Base-by-base conservation (phyloP, 2,888 invertebrate species). In the Cylindroiulus punctatus region DNA sequence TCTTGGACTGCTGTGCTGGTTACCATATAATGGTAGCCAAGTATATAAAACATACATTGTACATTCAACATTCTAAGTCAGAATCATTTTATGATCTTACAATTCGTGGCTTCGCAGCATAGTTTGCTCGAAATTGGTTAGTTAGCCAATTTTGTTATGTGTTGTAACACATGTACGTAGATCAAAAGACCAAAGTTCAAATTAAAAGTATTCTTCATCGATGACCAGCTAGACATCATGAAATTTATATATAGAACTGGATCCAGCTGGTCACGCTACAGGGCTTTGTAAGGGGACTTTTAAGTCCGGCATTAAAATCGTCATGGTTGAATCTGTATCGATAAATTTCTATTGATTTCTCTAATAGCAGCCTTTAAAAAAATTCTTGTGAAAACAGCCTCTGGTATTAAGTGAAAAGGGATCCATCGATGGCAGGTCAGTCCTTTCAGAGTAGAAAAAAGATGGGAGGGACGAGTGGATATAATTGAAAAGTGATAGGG, bases 291-390 rank as follows among this genome's bases (percentile, higher is more conserved):
- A 42, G 47, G 17, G 47, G 17, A 47, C 47, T 2, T 57, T 57
- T 57, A 19, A 57, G n/a, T 5, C n/a, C 19, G n/a, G n/a, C 52
- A 57, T 57, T 57, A 57, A 57, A 57, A 57, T 7, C 17, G 52
- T n/a, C 52, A 57, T 57, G 52, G 52, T 57, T 57, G 52, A 57
- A 57, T n/a, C 52, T 57, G 52, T 57, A n/a, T 57, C 52, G 52
- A 57, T 57, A 57, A 57, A 57, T 57, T 57, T 57, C 52, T 57
- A 57, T 57, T 57, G 52, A 57, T 57, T 57, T 57, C n/a, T 57
- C 52, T 57, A 57, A 57, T 57, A 57, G 52, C 52, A 57, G 17
- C 17, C n/a, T 47, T 47, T 5, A n/a, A 57, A 57, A 57, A 57
- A 57, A 57, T 57, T 57, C 52, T 57, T 57, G 52, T n/a, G 52